phyloP scores from a whole-genome alignment of 2,888 invertebrate genomes.

The Andrena marginata region DNA sequence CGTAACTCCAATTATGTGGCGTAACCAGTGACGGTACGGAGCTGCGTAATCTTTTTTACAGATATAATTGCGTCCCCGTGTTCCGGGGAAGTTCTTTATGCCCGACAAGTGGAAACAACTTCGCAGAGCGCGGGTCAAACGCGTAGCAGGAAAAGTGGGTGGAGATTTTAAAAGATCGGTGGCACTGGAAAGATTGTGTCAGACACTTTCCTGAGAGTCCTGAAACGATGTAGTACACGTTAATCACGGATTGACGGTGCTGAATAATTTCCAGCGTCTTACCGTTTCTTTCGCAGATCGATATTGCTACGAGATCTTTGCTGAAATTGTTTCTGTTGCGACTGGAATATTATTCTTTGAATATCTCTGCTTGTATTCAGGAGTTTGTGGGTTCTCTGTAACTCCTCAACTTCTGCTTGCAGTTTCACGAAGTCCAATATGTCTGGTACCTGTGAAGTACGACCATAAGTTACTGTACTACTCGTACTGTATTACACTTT shows the following conservation, averaged over 20 bases:
- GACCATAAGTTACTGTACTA: background rate
- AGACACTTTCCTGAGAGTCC: background rate
- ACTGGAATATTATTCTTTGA: slow-evolving; percentile 56
- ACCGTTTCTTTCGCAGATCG: background rate
- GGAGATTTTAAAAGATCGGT: background rate
- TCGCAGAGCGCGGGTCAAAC: background rate
- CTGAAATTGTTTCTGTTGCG: background rate
- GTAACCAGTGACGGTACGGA: slow-evolving; percentile 71
- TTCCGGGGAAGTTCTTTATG: slow-evolving; percentile 14
- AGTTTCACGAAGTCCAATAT: slow-evolving; percentile 87
- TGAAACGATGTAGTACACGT: background rate
- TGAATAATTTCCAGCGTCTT: background rate
- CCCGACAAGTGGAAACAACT: background rate
- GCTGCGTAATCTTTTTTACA: slow-evolving; percentile 62
- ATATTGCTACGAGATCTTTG: background rate
- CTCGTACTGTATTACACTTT: no score
- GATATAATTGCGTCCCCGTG: slow-evolving; percentile 67
- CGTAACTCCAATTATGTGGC: slow-evolving; percentile 74
- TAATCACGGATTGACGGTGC: no score
- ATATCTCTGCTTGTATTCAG: slow-evolving; percentile 77
- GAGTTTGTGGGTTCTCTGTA: slow-evolving; percentile 84
- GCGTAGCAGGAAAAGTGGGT: background rate
- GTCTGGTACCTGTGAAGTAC: slow-evolving; percentile 84
- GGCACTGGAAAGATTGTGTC: background rate
- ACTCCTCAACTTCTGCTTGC: slow-evolving; percentile 86